Evolutionary conservation across 2,888 invertebrate species (phyloP).

Genomic region (Drosophila mimica): DNA sequence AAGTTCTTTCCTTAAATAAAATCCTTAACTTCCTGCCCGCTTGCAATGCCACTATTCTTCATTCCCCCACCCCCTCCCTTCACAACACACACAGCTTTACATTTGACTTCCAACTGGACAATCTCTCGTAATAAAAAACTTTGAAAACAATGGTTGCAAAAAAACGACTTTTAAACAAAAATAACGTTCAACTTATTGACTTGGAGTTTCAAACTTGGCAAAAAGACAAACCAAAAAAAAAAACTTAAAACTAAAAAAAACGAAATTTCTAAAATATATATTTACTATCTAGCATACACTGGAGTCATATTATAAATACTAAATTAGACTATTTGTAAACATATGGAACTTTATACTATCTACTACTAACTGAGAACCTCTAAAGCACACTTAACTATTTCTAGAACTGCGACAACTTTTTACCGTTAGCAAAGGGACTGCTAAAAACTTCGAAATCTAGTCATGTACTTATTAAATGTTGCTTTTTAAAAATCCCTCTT

Average conservation of each 20-base stretch:
- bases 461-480: conserved; percentile 16
- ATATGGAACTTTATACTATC: conserved; percentile 52
- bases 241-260: conserved; percentile 6
- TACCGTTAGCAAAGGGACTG: conserved; percentile 36
- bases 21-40: conserved; percentile 14
- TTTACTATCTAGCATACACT: conserved; percentile 36
- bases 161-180: conserved; percentile 43
- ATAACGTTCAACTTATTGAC: conserved; percentile 58
- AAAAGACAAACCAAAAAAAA: conserved; percentile 31
- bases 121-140: conserved; percentile 62
- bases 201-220: conserved; percentile 69
- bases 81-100: conserved; percentile 17
- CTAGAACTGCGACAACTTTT: conserved; percentile 48
- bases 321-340: conserved; percentile 45
- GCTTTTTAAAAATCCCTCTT: conserved; percentile 8
- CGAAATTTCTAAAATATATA: conserved; percentile 26
- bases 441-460: conserved; percentile 21
- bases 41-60: background rate
- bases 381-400: conserved; percentile 30
- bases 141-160: conserved; percentile 26
- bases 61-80: background rate
- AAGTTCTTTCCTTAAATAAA: conserved; percentile 24
- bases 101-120: conserved; percentile 68
- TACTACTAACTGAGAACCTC: conserved; percentile 6
- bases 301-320: conserved; percentile 50